phyloP scores from a whole-genome alignment of 2,888 invertebrate species.

The Polymixis flavicincta region DNA sequence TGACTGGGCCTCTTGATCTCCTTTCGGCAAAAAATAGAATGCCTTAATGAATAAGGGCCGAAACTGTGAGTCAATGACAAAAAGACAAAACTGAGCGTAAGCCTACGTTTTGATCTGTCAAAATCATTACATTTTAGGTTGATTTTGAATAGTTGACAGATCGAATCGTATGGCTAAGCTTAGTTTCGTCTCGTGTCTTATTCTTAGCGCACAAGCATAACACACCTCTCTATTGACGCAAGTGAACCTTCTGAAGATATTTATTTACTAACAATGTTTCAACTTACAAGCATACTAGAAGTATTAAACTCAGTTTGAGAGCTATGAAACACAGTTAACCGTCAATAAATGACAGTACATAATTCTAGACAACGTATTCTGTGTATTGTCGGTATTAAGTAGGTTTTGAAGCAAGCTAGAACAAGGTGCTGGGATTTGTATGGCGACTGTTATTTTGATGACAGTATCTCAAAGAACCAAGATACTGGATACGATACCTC shows the following conservation, averaged over 20 bases:
- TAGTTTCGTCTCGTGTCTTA: neutral
- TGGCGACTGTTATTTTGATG: constrained; percentile 7
- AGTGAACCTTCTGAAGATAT: constrained; percentile 18
- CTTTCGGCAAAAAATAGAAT: neutral
- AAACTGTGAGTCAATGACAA: neutral
- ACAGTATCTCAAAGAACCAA: neutral
- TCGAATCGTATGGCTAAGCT: neutral
- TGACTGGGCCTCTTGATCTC: no score
- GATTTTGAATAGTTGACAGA: neutral
- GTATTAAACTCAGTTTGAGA: constrained; percentile 20
- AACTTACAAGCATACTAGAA: constrained; percentile 20
- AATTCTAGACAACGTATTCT: constrained; percentile 12
- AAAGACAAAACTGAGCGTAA: neutral
- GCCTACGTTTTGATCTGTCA: neutral
- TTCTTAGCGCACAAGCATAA: neutral
- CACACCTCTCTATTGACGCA: neutral
- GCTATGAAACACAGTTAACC: constrained; percentile 41
- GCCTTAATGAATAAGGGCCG: neutral
- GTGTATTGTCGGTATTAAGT: constrained; percentile 21
- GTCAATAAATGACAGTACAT: constrained; percentile 41
- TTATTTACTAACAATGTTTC: neutral
- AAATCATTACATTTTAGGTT: neutral
- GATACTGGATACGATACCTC: no score
- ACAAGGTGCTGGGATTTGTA: neutral
- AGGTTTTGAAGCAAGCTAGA: constrained; percentile 23